A percentile compares a stretch with the other conserved stretches of the same genome.
Evolutionary conservation across 64 coral and sea anemone genomes (phyloP).

Genomic region (Platygyra sinensis): DNA sequence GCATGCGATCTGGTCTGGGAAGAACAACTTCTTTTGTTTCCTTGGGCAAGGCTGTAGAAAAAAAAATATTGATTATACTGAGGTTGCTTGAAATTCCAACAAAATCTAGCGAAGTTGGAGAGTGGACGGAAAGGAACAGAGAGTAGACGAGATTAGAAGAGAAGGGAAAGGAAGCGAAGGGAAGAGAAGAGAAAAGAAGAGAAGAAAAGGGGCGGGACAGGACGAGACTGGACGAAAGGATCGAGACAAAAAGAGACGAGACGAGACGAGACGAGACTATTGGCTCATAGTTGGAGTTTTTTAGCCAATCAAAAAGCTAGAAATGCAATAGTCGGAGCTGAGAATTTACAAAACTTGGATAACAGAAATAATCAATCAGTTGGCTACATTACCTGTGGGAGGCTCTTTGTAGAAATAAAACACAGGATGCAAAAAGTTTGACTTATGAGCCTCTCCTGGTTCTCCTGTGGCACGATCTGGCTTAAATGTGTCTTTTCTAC

Average conservation of each 20-base stretch:
- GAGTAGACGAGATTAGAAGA: background rate
- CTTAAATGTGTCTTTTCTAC: constrained; percentile 83
- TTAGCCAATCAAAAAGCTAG: too few species aligned
- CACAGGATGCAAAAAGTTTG: constrained; percentile 94
- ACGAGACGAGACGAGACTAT: too few species aligned
- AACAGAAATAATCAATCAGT: background rate
- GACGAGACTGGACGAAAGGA: too few species aligned
- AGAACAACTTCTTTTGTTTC: constrained; percentile 46
- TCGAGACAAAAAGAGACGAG: too few species aligned
- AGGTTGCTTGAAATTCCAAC: background rate
- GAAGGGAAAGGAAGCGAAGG: background rate
- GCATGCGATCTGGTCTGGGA: constrained; percentile 81
- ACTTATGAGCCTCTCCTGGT: constrained; percentile 73
- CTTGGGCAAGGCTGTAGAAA: constrained; percentile 13
- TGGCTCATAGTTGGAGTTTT: too few species aligned
- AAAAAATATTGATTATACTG: background rate
- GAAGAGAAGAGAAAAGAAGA: too few species aligned
- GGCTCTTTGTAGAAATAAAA: constrained; percentile 81
- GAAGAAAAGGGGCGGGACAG: too few species aligned
- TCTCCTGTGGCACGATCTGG: constrained; percentile 79
- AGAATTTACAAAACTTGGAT: too few species aligned
- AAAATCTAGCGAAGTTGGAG: background rate
- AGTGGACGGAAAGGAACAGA: background rate
- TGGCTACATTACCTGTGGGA: constrained; percentile 41
- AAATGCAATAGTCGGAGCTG: too few species aligned